Evolutionary conservation across 2,113 vertebrate species (phyloP), one percentile per base, ranked within the genome.

Genomic region (Terrapene triunguis): DNA sequence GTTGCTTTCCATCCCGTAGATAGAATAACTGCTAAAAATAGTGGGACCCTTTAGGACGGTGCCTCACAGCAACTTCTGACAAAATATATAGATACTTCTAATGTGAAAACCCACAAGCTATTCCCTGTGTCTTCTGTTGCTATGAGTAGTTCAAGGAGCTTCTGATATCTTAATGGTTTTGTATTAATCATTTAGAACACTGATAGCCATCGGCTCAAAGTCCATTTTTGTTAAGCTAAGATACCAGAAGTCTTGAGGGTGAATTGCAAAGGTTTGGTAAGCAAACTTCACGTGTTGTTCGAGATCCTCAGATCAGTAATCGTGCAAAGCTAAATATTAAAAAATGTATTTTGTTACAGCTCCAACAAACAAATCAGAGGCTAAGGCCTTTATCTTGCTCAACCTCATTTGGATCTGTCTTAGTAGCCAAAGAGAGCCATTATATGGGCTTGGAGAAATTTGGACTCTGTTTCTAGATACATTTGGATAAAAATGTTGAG

Each of bases 1-100:
- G 69, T 76, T 87, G 3, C 10, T 76, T 91, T 89, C 35, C 1
- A 2, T 91, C n/a, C 19, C 8, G 42, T 50, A 25, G 8, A 44
- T 88, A 87, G 47, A 24, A 78, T 14, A 79, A 79, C n/a, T n/a
- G 80, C 81, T 48, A 51, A 90, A 93, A 89, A 3, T 2, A 80
- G 21, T 1, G 76, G 59, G 27, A 59, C 0, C 0, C 2, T 2
- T 80, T 89, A 94, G 92, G 85, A 59, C 76, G 59, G 48, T 10
- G 7, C 82, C 87, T 97, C 87, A 54, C 25, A 91, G 74, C 53
- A 89, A 29, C 24, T 90, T 91, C 59, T 93, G 90, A 87, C 85
- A 94, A 91, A 93, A 94, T 38, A 38, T 8, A 55, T 93, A 57
- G 21, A 44, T 8, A n/a, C 5, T 57, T 29, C 35, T 42, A 74